Percentiles rank a stretch among this genome's conserved stretches.
phyloP scores from a whole-genome alignment of 2,113 vertebrate species.

The Ammospiza nelsoni region DNA sequence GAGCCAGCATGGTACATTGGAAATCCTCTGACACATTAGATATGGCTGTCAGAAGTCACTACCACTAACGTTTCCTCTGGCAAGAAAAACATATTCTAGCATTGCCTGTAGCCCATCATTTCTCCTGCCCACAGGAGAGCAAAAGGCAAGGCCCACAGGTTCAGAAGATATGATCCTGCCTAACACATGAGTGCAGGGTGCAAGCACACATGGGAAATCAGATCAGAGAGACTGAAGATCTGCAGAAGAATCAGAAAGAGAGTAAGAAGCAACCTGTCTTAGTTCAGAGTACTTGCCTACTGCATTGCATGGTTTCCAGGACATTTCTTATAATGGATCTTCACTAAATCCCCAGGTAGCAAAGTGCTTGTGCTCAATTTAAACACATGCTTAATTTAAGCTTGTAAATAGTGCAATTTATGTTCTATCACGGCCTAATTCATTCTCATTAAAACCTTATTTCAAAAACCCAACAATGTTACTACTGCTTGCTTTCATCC shows the following conservation, averaged over 20 bases:
- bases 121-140: background rate
- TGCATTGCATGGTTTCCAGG: background rate
- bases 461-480: background rate
- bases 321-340: background rate
- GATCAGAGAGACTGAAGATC: background rate
- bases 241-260: background rate
- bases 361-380: background rate
- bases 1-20: background rate
- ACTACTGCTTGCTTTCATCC: background rate
- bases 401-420: background rate
- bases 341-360: background rate
- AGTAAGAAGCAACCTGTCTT: background rate
- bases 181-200: accelerated
- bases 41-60: background rate
- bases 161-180: background rate
- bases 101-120: background rate
- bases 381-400: constrained; percentile 13
- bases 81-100: background rate
- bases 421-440: background rate
- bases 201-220: background rate
- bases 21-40: background rate
- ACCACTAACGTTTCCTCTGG: background rate
- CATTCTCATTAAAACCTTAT: background rate
- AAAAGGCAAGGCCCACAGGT: background rate
- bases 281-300: background rate